Evolutionary conservation across 2,888 invertebrate genomes (phyloP), one percentile per base, ranked within the genome.

Genomic region (Sclerodermus sp.): DNA sequence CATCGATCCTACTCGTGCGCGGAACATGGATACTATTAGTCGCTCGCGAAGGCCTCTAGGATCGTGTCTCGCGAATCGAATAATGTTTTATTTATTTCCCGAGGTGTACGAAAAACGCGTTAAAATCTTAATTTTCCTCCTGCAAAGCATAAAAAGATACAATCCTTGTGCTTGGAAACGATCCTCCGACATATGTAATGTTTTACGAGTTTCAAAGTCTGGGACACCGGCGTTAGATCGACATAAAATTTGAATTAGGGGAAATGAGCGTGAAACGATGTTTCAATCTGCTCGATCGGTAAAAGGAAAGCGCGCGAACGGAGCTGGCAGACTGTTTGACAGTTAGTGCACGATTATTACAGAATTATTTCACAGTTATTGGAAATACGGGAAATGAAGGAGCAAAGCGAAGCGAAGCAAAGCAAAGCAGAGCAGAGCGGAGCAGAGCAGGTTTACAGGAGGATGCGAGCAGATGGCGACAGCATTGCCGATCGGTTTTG

Each of bases 41-140:
- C 61, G 55, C 60, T 61, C 61, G 60, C 53, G 53, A 52, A 55
- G 49, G 46, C 47, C 47, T 17, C 8, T 38, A 51, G 47, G 51
- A 47, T 47, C 47, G 42, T 23, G 46, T 9, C 37, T 37, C 30
- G 46, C 45, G 43, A 53, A 55, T 56, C 59, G 57, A 61, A 50
- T 59, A 57, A 55, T 53, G 57, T 54, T 54, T 60, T 57, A 60
- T 61, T 61, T 54, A 58, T 61, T 61, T 60, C 52, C 46, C 57
- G 47, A 55, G 31, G 40, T 18, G 36, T 42, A 29, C 17, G 47
- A 43, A 23, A 23, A 23, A 8, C 23, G 23, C 23, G 3, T n/a
- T n/a, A n/a, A n/a, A n/a, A n/a, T n/a, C n/a, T n/a, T n/a, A n/a
- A n/a, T n/a, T n/a, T n/a, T n/a, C n/a, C n/a, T n/a, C n/a, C n/a